Evolutionary conservation across 2,797 vertebrate species (phyloP), one percentile per base, ranked within the genome.

Genomic region (Tenualosa thibaudeaui): DNA sequence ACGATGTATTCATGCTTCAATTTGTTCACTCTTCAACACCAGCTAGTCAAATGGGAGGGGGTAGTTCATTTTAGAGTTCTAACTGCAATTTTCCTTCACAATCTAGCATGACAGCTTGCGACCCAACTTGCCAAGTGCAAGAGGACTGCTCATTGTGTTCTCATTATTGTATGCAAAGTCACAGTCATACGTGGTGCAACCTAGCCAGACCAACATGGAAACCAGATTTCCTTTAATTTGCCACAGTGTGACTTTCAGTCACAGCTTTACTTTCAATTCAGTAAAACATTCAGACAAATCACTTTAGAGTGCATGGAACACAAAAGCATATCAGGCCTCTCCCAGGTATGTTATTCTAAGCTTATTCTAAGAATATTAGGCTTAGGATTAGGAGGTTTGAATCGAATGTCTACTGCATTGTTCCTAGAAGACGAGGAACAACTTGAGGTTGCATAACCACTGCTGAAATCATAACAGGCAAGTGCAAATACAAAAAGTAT

Each of bases 151-250:
- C 37, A 78, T 78, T 78, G 71, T 78, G 71, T 78, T 78, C 40
- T 78, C 71, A 46, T 78, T 46, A 78, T 78, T 78, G 71, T 78
- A 78, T 78, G 71, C 71, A 78, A 75, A 75, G 71, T 46, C 37
- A 19, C 37, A 22, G 71, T 40, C 71, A 78, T 78, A 78, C 40
- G 19, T 46, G 71, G 37, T 22, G 71, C 15, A 13, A 13, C 3
- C 31, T 43, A 37, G 31, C 71, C 71, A 22, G 15, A n/a, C 40
- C 71, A 78, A 78, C 71, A 78, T 46, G 71, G 71, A 46, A 46
- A 78, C 40, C 71, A 78, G 40, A 78, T 78, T 78, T 78, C 37
- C 37, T 78, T 78, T 78, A 40, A 78, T 78, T 78, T 78, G 71
- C 71, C 37, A 43, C 71, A 78, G 71, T 37, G 26, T 22, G 40